These are phyloP conservation scores for Lepeophtheirus nordmannii DNA, from an alignment of 2,888 invertebrate species.

Conservation along the genomic window DNA sequence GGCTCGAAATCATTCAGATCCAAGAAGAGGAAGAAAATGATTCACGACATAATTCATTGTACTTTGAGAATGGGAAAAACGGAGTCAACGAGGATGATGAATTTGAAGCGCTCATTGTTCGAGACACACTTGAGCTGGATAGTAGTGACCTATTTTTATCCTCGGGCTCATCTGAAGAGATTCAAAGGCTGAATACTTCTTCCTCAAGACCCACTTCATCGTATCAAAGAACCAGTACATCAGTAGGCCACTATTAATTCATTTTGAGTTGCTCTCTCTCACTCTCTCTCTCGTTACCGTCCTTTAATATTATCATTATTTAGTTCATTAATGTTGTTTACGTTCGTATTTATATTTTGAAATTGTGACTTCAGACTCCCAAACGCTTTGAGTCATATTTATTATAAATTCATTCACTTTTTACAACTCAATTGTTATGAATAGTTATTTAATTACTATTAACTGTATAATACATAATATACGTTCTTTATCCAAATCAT, in stretches of 20 bases:
- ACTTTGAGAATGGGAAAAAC: not conserved
- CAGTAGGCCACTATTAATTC: not conserved
- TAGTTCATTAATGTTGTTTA: too few species aligned
- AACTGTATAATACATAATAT: too few species aligned
- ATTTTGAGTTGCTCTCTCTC: too few species aligned
- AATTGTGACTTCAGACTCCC: too few species aligned
- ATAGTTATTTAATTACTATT: too few species aligned
- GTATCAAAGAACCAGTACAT: not conserved
- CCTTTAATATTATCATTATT: too few species aligned
- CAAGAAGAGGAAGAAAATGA: conserved; percentile 4
- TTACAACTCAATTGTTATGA: too few species aligned
- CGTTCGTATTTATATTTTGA: too few species aligned
- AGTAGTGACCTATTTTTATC: not conserved
- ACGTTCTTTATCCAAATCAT: too few species aligned
- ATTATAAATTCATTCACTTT: too few species aligned
- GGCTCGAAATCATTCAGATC: conserved; percentile 76
- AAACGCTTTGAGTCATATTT: too few species aligned
- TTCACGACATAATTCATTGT: not conserved
- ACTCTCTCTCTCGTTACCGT: too few species aligned
- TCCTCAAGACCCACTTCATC: not conserved
- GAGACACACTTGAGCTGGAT: not conserved
- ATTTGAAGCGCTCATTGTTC: not conserved
- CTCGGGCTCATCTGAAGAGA: not conserved
- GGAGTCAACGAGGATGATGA: not conserved
- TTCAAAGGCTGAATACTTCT: not conserved